Percentiles rank a stretch among this genome's conserved stretches.
phyloP scores from a whole-genome alignment of 2,113 vertebrate genomes.

The Aix galericulata region DNA sequence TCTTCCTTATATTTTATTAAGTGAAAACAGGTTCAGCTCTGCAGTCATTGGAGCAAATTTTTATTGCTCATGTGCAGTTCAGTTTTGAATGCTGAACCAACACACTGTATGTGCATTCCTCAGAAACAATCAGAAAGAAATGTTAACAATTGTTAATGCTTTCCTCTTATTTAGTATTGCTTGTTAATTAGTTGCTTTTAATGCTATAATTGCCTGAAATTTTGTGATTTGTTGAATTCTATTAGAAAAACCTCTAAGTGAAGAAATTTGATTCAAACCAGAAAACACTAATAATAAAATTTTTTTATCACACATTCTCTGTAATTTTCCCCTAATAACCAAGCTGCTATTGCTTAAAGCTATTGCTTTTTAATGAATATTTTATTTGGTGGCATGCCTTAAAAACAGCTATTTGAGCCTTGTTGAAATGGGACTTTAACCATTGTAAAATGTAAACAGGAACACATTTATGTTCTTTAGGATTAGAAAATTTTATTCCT shows the following conservation, averaged over 20 bases:
- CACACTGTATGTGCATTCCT: background rate
- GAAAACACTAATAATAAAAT: background rate
- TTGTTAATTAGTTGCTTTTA: background rate
- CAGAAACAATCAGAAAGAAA: background rate
- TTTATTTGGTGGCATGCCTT: background rate
- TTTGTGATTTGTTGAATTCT: background rate
- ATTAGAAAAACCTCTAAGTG: background rate
- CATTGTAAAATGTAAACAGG: background rate
- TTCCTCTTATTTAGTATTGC: background rate
- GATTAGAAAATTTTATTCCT: background rate
- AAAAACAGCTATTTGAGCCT: background rate
- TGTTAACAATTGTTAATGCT: background rate
- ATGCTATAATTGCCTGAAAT: background rate
- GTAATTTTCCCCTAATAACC: background rate
- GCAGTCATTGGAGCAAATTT: fast-evolving
- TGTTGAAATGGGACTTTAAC: background rate
- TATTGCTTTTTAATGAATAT: background rate
- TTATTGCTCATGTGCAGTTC: background rate
- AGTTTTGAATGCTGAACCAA: background rate
- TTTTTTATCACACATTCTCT: background rate
- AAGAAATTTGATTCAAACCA: background rate
- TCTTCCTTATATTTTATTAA: background rate
- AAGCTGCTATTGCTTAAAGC: background rate
- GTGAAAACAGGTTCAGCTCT: background rate
- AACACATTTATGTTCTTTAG: background rate